phyloP scores from a whole-genome alignment of 2,113 vertebrate species.

The Lanius ludovicianus region DNA sequence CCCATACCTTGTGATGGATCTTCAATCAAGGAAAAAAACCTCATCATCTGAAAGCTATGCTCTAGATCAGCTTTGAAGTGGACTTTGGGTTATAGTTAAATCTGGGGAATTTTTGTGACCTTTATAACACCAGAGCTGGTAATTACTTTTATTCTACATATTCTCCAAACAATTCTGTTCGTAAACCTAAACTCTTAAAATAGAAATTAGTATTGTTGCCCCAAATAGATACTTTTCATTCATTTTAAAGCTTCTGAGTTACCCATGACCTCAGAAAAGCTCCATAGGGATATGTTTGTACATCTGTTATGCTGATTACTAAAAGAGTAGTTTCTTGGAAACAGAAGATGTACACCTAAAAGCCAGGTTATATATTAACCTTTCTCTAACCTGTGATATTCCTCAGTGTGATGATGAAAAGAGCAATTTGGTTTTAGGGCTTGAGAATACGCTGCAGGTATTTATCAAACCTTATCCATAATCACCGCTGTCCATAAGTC shows the following conservation, averaged over 20 bases:
- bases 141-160: not conserved
- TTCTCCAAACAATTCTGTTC: not conserved
- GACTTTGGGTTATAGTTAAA: not conserved
- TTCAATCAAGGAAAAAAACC: not conserved
- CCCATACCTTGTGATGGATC: not conserved
- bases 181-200: not conserved
- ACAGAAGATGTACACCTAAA: not conserved
- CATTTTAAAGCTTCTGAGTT: not conserved
- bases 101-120: not conserved
- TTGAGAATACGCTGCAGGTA: not conserved
- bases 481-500: accelerated
- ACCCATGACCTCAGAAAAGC: not conserved
- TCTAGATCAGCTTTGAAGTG: not conserved
- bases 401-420: not conserved
- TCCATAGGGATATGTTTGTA: not conserved
- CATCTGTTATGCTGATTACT: not conserved
- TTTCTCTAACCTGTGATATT: not conserved
- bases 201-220: not conserved
- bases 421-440: not conserved
- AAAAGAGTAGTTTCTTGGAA: not conserved
- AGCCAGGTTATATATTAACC: not conserved
- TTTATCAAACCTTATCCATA: not conserved
- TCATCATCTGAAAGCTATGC: not conserved
- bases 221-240: not conserved
- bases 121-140: not conserved